Percentiles rank a stretch among this genome's conserved stretches.
Conservation (phyloP, 2,797 vertebrate species). For the Eremophila alpestris region DNA sequence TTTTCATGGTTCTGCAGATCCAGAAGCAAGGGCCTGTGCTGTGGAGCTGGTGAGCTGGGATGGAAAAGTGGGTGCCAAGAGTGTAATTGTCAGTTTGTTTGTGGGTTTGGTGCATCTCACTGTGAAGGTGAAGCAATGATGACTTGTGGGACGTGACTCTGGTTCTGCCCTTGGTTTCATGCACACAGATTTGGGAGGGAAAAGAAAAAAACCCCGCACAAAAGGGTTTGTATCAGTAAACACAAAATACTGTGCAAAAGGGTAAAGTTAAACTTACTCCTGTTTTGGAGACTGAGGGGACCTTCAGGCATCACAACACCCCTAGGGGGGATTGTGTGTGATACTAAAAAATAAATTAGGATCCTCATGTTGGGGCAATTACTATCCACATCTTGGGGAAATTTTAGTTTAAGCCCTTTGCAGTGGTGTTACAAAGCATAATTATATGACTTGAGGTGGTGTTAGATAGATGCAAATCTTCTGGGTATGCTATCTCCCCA, state of each 20-base stretch:
- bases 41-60: not conserved
- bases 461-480: slow-evolving; percentile 36
- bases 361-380: not conserved
- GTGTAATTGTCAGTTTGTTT: not conserved
- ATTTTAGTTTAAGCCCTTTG: not conserved
- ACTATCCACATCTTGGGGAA: not conserved
- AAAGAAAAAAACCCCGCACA: accelerated
- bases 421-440: not conserved
- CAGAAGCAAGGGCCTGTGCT: not conserved
- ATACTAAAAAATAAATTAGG: slow-evolving; percentile 7
- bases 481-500: slow-evolving; percentile 4
- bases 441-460: slow-evolving; percentile 30
- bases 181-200: not conserved
- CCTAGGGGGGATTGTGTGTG: not conserved
- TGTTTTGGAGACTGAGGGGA: not conserved
- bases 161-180: not conserved
- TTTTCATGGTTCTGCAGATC: not conserved
- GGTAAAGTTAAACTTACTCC: not conserved
- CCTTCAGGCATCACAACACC: not conserved
- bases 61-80: not conserved
- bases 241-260: not conserved
- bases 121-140: not conserved
- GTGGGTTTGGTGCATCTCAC: not conserved
- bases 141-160: not conserved
- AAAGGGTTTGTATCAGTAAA: not conserved